phyloP scores from a whole-genome alignment of 2,797 vertebrate species.

The Clarias platycephalus region DNA sequence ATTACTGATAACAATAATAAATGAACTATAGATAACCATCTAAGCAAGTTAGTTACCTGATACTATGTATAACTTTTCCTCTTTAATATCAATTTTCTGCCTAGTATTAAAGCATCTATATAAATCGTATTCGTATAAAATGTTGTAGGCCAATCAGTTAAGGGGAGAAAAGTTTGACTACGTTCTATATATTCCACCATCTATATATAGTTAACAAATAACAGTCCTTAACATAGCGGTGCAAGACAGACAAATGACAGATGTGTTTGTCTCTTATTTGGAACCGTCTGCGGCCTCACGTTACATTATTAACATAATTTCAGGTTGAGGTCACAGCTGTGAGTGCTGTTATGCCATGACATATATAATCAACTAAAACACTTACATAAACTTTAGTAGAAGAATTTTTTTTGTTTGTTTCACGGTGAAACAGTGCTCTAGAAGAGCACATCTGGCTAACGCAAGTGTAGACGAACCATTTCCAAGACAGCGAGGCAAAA shows the following conservation, averaged over 20 bases:
- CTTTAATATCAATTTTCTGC: background rate
- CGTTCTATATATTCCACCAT: background rate
- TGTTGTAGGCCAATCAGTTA: background rate
- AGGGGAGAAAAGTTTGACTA: background rate
- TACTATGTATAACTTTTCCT: background rate
- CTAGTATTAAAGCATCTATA: background rate
- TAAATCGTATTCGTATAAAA: background rate
- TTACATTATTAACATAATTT: slow-evolving; percentile 25
- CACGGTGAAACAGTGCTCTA: slow-evolving; percentile 27
- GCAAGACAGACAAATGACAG: background rate
- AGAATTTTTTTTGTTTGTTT: background rate
- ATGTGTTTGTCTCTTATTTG: slow-evolving; percentile 25
- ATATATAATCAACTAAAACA: background rate
- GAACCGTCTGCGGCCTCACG: background rate
- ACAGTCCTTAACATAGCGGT: background rate
- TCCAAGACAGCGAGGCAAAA: slow-evolving; percentile 32
- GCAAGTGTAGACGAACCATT: slow-evolving; percentile 23
- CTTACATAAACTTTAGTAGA: slow-evolving; percentile 5
- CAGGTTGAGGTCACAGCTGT: slow-evolving; percentile 25
- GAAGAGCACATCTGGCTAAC: slow-evolving; percentile 29
- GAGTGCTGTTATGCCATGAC: background rate
- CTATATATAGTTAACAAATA: slow-evolving; percentile 23
- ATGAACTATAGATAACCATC: background rate
- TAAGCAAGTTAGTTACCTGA: background rate
- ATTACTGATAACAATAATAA: background rate